Percentiles rank a stretch among this genome's conserved stretches.
These are phyloP conservation scores for Lophura nycthemera DNA, from an alignment of 2,113 vertebrate species.

Conservation along the genomic window DNA sequence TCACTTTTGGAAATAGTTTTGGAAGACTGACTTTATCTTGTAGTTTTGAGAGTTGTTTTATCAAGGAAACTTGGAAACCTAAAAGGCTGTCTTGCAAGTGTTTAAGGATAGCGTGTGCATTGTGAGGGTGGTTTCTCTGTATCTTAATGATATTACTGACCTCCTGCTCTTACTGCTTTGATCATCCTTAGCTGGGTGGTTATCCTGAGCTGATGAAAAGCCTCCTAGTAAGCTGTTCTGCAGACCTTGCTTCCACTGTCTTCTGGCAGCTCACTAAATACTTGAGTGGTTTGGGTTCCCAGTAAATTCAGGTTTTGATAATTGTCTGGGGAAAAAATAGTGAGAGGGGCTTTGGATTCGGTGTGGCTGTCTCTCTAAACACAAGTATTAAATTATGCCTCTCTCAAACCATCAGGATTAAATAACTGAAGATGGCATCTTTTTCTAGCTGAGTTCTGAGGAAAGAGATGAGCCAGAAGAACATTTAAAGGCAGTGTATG, in stretches of 20 bases:
- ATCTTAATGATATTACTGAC: background rate
- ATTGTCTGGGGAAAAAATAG: background rate
- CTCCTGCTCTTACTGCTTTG: background rate
- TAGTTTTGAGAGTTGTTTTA: background rate
- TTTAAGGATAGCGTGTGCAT: background rate
- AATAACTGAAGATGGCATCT: background rate
- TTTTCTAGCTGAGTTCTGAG: background rate
- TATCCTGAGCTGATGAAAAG: background rate
- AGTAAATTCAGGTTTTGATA: background rate
- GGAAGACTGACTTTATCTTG: background rate
- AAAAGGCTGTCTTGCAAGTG: background rate
- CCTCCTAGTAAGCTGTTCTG: background rate
- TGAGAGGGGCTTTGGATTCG: background rate
- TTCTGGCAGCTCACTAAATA: background rate
- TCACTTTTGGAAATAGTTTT: background rate
- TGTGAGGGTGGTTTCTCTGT: background rate
- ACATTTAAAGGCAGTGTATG: background rate
- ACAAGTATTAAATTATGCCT: background rate
- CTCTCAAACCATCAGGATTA: background rate
- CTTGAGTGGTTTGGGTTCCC: background rate
- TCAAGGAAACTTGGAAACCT: background rate
- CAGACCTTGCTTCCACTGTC: background rate
- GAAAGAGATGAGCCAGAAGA: background rate
- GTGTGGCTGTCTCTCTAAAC: background rate
- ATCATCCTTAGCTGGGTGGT: background rate